Percentiles rank a stretch among this genome's conserved stretches.
Evolutionary conservation across 2,113 vertebrate genomes (phyloP).

Genomic region (Neofelis nebulosa): DNA sequence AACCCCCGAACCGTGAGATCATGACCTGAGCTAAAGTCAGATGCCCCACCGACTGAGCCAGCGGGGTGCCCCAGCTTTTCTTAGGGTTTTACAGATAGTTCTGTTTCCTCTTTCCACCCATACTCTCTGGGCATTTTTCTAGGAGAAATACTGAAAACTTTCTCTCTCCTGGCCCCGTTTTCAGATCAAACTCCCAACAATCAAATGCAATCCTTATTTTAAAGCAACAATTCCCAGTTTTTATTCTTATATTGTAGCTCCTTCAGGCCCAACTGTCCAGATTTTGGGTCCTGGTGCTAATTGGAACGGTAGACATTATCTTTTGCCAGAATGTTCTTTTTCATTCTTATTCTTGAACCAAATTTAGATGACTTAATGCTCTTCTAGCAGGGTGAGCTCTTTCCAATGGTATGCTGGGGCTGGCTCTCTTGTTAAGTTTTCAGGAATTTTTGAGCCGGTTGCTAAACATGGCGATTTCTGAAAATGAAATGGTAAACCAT

Average conservation of each 20-base stretch:
- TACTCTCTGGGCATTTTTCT: background rate
- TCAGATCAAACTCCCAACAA: background rate
- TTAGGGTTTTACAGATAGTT: background rate
- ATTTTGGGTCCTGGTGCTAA: background rate
- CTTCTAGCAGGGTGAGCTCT: background rate
- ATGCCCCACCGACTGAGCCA: too few relatives aligned
- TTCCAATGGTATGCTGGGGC: background rate
- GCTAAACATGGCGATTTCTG: background rate
- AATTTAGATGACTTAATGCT: background rate
- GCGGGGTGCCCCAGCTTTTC: background rate
- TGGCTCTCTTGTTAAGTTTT: background rate
- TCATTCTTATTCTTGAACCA: background rate
- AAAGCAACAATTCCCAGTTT: background rate
- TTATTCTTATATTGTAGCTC: background rate
- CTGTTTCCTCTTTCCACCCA: background rate
- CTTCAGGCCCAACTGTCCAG: background rate
- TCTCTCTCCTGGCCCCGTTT: background rate
- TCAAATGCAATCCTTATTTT: background rate
- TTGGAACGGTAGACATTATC: background rate
- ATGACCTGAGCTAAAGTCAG: too few relatives aligned
- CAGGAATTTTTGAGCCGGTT: background rate
- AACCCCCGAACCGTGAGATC: too few relatives aligned
- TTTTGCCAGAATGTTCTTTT: background rate
- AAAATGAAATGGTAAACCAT: background rate
- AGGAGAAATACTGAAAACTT: background rate